phyloP scores from a whole-genome alignment of 2,797 vertebrate species.

The Takifugu ocellatus region DNA sequence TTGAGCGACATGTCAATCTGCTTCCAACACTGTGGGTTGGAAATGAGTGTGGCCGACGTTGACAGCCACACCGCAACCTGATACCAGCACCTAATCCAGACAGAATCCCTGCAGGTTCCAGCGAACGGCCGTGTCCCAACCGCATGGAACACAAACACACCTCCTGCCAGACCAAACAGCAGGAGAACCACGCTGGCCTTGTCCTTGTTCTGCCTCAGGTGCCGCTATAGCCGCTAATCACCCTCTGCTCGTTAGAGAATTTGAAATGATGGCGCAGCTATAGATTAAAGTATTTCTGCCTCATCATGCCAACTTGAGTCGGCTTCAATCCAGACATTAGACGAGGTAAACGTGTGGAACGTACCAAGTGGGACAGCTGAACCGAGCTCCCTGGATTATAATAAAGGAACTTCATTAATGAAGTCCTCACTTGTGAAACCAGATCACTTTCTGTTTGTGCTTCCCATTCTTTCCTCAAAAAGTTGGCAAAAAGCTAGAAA shows the following conservation, averaged over 20 bases:
- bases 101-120: constrained; percentile 52
- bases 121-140: constrained; percentile 36
- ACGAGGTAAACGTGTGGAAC: neutral
- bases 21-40: constrained; percentile 16
- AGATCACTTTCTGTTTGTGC: too few relatives aligned
- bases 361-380: neutral
- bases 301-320: constrained; percentile 3
- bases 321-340: neutral
- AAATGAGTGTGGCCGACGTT: constrained; percentile 34
- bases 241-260: constrained; percentile 48
- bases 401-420: too few relatives aligned
- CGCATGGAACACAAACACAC: constrained; percentile 56
- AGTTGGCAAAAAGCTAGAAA: neutral
- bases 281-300: constrained; percentile 12
- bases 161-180: constrained; percentile 38
- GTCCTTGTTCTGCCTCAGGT: constrained; percentile 37
- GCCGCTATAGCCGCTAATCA: constrained; percentile 39
- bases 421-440: too few relatives aligned
- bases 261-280: constrained; percentile 36
- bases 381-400: too few relatives aligned
- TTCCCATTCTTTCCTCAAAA: too few relatives aligned
- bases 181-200: constrained; percentile 1
- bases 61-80: constrained; percentile 56
- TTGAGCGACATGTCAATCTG: neutral
- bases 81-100: constrained; percentile 72